Conservation (phyloP, 2,797 vertebrate species). For the Fundulus diaphanus region DNA sequence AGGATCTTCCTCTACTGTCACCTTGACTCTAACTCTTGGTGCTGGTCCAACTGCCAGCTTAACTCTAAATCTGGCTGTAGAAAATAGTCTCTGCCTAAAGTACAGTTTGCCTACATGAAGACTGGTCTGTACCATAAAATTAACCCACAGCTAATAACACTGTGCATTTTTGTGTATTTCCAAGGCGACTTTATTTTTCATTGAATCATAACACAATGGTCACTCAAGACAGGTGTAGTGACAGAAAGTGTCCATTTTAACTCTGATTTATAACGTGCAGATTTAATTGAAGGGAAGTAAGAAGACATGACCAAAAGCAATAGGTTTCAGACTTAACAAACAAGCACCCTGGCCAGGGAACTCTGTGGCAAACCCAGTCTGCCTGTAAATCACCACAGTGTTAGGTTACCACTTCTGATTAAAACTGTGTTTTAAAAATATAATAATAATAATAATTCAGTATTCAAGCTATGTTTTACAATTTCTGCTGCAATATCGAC, state of each 20-base stretch:
- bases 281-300: background rate
- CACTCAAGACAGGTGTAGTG: no score
- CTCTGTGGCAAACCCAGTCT: background rate
- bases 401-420: background rate
- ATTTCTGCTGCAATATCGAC: no score
- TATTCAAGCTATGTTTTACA: background rate
- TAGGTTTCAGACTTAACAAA: background rate
- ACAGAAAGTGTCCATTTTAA: no score
- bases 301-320: background rate
- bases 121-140: conserved; percentile 22
- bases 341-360: background rate
- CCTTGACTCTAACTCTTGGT: conserved; percentile 73
- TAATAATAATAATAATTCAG: background rate
- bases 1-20: conserved; percentile 79
- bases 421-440: background rate
- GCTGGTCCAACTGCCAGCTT: conserved; percentile 75
- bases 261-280: no score
- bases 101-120: conserved; percentile 33
- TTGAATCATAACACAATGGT: background rate
- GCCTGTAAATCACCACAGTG: background rate
- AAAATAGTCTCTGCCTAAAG: conserved; percentile 59
- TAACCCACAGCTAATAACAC: conserved; percentile 13
- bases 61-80: conserved; percentile 70
- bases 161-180: conserved; percentile 6
- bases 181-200: conserved; percentile 16